phyloP scores from a whole-genome alignment of 2,888 invertebrate species.

The Ellobium chinense region DNA sequence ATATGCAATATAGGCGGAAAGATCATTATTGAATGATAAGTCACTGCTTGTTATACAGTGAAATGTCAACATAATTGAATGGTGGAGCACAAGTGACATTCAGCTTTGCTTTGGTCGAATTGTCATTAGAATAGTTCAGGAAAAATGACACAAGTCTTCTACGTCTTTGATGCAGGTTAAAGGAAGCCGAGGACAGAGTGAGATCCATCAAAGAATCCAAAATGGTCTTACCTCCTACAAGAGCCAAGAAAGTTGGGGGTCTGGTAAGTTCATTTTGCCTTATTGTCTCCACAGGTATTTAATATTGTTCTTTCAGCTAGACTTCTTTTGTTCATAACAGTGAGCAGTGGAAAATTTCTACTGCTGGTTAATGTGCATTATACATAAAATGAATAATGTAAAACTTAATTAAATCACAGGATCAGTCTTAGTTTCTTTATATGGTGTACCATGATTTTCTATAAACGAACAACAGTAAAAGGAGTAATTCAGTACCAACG shows the following conservation, averaged over 20 bases:
- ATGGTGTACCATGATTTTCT: no score
- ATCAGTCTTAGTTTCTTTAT: no score
- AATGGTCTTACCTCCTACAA: constrained; percentile 56
- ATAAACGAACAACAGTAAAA: no score
- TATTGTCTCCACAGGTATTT: background rate
- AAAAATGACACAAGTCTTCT: background rate
- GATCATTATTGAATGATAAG: background rate
- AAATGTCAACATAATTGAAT: background rate
- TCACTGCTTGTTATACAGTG: background rate
- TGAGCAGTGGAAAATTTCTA: background rate
- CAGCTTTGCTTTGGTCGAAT: background rate
- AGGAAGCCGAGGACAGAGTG: constrained; percentile 61
- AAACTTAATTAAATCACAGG: background rate
- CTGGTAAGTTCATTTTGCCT: constrained; percentile 55
- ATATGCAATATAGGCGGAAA: no score
- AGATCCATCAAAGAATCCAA: constrained; percentile 60
- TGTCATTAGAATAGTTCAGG: background rate
- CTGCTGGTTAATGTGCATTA: no score
- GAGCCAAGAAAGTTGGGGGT: constrained; percentile 62
- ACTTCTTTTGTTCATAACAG: background rate
- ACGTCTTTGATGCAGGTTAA: constrained; percentile 55
- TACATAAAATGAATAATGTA: background rate
- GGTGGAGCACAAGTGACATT: background rate
- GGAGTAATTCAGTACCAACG: no score
- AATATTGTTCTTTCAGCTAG: no score